Base-by-base conservation (phyloP, 2,113 vertebrate genomes). In the Mesitornis unicolor region DNA sequence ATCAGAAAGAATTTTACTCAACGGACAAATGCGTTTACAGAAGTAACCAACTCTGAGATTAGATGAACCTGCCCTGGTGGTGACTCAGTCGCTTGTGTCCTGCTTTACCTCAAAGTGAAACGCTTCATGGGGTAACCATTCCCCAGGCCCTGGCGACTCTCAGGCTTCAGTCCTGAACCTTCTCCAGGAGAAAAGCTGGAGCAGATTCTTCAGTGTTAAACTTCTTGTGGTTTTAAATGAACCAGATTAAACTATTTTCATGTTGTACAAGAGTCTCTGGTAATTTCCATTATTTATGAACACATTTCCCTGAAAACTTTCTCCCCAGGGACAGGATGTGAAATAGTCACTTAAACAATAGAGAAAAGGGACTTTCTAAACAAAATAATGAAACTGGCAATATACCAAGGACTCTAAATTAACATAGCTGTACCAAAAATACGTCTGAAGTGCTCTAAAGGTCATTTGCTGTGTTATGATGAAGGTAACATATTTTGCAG, bases 281-380 rank as follows among this genome's bases (percentile, higher is more conserved):
- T 87, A 95, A 95, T 89, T 89, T 93, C 96, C 93, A 95, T 94
- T 97, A 95, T 96, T 96, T 97, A 94, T 93, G 78, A 84, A 84
- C 40, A 53, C 51, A 61, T 89, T 97, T 97, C 69, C 93, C 78
- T 2, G 36, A 94, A 92, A 94, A 87, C 78, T 91, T 94, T 89
- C 89, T 94, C 93, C 85, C 96, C 81, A 22, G 89, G 84, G 93
- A 95, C 45, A 89, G 91, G 93, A 96, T 97, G 77, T 95, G 87
- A 96, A 96, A 93, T 84, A 48, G 29, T 31, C 86, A 60, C 40
- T 95, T 79, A 93, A 94, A 96, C 95, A 96, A 97, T 93, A 88
- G 88, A 83, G 92, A 95, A 96, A 92, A 77, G 54, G 68, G 92
- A 93, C 83, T 96, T 95, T 93, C 59, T 95, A 95, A 97, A 94